These are phyloP conservation scores for Diorhabda sublineata DNA, from an alignment of 1,140 invertebrate species.

Conservation along the genomic window DNA sequence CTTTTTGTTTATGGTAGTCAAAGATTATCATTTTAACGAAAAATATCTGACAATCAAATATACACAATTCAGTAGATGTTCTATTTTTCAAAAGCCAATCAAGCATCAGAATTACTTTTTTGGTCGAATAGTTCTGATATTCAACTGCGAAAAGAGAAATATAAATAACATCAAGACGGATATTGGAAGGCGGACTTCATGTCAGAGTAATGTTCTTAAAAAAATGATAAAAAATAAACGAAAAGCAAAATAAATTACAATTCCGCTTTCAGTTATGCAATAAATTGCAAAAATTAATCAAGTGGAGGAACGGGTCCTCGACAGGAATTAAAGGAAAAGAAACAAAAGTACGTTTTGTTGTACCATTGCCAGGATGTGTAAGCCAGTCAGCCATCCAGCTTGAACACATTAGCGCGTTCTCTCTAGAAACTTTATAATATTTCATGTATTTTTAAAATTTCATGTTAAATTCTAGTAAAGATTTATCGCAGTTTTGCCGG, in stretches of 20 bases:
- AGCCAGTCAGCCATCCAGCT: conserved; percentile 16
- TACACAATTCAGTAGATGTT: background rate
- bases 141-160: conserved; percentile 15
- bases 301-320: conserved; percentile 35
- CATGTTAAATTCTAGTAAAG: conserved; percentile 11
- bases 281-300: conserved; percentile 43
- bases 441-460: conserved; percentile 6
- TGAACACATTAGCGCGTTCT: conserved; percentile 16
- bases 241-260: conserved; percentile 31
- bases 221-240: conserved; percentile 11
- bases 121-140: conserved; percentile 10
- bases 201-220: background rate
- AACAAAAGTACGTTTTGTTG: conserved; percentile 34
- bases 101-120: conserved; percentile 5
- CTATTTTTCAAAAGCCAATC: conserved; percentile 12
- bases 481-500: conserved; percentile 6
- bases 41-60: background rate
- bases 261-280: conserved; percentile 34
- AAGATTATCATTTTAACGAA: conserved; percentile 6
- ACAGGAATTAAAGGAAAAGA: conserved; percentile 38
- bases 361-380: conserved; percentile 31
- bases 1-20: too few species aligned
- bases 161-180: conserved; percentile 19
- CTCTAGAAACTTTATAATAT: conserved; percentile 11
- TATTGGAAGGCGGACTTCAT: conserved; percentile 18